Evolutionary conservation across 2,888 invertebrate species (phyloP), one percentile per base, ranked within the genome.

Genomic region (Linyphia triangularis): DNA sequence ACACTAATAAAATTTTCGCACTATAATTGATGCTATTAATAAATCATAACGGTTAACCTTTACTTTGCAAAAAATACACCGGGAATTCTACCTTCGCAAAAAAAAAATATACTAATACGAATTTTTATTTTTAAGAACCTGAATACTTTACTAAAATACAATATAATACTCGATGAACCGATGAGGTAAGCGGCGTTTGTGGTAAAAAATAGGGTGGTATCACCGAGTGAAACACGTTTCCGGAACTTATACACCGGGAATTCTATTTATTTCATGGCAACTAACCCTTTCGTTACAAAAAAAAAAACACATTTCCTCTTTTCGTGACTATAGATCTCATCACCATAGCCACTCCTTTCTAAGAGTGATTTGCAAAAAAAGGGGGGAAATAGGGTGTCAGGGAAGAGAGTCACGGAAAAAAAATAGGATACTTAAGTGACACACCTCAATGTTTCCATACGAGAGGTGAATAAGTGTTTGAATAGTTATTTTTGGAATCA

Each of bases 261-360:
- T 57, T 19, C 57, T 30, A 57, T 73, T 73, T 73, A 73, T 57
- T 70, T 16, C 70, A 10, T 40, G 0, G n/a, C 22, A 24, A n/a
- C 7, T 26, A 78, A 78, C 78, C 78, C 78, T 78, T 78, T 78
- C 10, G 43, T 16, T 65, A 65, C 78, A n/a, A 65, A 65, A 43
- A 43, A 78, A 30, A 43, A 43, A 78, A 30, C 63, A 40, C 65
- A 78, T 78, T 78, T 78, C 65, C 78, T 40, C 65, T 67, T 51
- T 78, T 43, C 78, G 78, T 78, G 78, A 78, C 65, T 28, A 26
- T 43, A 19, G 65, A 19, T 77, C 63, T 24, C 77, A 40, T 33
- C 61, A 30, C 30, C 73, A 33, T 73, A 73, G 59, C 33, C 73
- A 59, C 30, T 33, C 57, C 19, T 19, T n/a, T 73, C 26, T 73